Percentiles rank a stretch among this genome's conserved stretches.
Evolutionary conservation across 2,888 invertebrate species (phyloP).

Genomic region (Keiferia lycopersicella): DNA sequence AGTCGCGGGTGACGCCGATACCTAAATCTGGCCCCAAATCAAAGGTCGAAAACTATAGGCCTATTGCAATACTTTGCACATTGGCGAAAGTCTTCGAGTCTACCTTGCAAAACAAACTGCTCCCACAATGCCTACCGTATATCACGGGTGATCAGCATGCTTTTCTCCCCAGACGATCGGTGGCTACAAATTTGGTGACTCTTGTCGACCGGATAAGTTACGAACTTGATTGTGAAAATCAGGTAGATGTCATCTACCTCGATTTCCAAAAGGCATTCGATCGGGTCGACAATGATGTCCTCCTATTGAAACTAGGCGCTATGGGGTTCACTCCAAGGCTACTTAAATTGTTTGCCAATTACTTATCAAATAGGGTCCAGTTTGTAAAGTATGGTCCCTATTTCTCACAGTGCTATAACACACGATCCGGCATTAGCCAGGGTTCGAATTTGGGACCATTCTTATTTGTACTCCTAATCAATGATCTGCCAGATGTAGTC

Average conservation of each 20-base stretch:
- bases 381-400: not conserved
- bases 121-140: slow-evolving; percentile 1
- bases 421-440: too few species aligned
- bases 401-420: too few species aligned
- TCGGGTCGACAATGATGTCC: not conserved
- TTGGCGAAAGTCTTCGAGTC: slow-evolving; percentile 1
- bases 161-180: not conserved
- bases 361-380: too few species aligned
- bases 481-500: too few species aligned
- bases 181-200: not conserved
- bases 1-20: too few species aligned
- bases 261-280: not conserved
- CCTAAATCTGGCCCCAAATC: too few species aligned
- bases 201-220: not conserved
- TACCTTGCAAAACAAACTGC: not conserved
- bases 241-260: slow-evolving; percentile 5
- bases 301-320: not conserved
- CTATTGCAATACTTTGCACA: slow-evolving; percentile 29
- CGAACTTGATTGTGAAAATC: not conserved
- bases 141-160: not conserved
- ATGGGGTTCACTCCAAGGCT: not conserved
- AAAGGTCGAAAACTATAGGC: slow-evolving; percentile 23
- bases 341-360: not conserved
- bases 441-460: too few species aligned
- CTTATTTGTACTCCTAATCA: too few species aligned